These are phyloP conservation scores for Morone saxatilis DNA, from an alignment of 2,113 vertebrate genomes.

Conservation along the genomic window DNA sequence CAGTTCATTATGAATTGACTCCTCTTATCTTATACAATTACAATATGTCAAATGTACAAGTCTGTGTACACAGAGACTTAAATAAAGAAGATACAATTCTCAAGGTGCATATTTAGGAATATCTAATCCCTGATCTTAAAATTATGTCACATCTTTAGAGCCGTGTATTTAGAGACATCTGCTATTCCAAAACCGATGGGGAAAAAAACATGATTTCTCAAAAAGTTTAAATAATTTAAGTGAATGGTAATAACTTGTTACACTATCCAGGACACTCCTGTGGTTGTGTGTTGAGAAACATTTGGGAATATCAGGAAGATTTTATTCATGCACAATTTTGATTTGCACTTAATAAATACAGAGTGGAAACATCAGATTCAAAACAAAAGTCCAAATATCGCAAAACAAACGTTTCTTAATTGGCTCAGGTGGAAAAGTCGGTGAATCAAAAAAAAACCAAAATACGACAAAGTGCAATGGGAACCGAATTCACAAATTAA, in stretches of 20 bases:
- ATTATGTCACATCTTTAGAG: too few relatives aligned
- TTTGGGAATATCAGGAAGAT: too few relatives aligned
- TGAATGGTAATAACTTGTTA: not conserved
- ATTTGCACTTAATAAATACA: not conserved
- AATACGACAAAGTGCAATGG: too few relatives aligned
- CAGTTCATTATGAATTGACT: too few relatives aligned
- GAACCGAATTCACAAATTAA: too few relatives aligned
- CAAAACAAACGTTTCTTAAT: not conserved
- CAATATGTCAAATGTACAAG: not conserved
- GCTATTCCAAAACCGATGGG: too few relatives aligned
- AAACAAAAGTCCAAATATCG: not conserved
- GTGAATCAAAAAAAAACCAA: not conserved
- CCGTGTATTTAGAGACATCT: too few relatives aligned
- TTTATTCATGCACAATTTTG: not conserved
- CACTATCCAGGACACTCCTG: not conserved
- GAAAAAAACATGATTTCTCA: too few relatives aligned
- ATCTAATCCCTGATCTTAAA: too few relatives aligned
- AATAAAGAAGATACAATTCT: not conserved
- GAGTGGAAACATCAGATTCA: not conserved
- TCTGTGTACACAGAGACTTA: not conserved
- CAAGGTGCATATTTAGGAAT: not conserved
- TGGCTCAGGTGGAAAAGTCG: not conserved
- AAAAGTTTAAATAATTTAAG: too few relatives aligned
- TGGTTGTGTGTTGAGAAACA: not conserved
- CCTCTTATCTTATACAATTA: too few relatives aligned